These are phyloP conservation scores for Homarus americanus DNA, from an alignment of 1,140 invertebrate genomes.

Conservation along the genomic window DNA sequence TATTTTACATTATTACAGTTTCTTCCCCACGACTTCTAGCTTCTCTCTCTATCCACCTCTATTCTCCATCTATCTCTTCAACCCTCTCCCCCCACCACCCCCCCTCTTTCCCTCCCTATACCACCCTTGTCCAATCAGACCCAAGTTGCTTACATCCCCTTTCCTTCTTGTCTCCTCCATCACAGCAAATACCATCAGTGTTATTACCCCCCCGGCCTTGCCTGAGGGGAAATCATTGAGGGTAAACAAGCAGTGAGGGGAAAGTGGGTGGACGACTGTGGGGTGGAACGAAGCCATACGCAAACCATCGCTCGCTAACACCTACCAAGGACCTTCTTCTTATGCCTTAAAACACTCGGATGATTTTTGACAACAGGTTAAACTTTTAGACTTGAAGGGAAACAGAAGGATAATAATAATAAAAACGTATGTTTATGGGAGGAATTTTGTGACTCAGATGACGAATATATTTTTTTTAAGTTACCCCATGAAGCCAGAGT, in stretches of 20 bases:
- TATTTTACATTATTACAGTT: background rate
- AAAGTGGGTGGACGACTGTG: background rate
- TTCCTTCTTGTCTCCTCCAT: conserved; percentile 45
- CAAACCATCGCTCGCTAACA: background rate
- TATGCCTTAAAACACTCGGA: too few relatives aligned
- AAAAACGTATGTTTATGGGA: too few relatives aligned
- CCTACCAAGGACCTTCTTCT: too few relatives aligned
- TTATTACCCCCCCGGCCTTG: conserved; percentile 46
- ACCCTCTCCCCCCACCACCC: background rate
- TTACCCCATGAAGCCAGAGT: too few relatives aligned
- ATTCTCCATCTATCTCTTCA: too few relatives aligned
- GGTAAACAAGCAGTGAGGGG: conserved; percentile 36
- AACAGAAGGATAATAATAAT: too few relatives aligned
- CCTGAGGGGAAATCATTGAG: conserved; percentile 57
- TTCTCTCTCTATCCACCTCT: too few relatives aligned
- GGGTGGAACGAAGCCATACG: conserved; percentile 31
- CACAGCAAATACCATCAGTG: conserved; percentile 67
- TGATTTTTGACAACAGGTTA: too few relatives aligned
- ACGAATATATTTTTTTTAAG: too few relatives aligned
- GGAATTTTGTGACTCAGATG: too few relatives aligned
- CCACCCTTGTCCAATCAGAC: conserved; percentile 5
- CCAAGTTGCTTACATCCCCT: conserved; percentile 7
- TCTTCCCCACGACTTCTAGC: too few relatives aligned
- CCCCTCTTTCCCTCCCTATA: background rate
- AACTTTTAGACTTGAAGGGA: too few relatives aligned